phyloP scores from a whole-genome alignment of 2,113 vertebrate genomes.

The Lophotis ruficrista region DNA sequence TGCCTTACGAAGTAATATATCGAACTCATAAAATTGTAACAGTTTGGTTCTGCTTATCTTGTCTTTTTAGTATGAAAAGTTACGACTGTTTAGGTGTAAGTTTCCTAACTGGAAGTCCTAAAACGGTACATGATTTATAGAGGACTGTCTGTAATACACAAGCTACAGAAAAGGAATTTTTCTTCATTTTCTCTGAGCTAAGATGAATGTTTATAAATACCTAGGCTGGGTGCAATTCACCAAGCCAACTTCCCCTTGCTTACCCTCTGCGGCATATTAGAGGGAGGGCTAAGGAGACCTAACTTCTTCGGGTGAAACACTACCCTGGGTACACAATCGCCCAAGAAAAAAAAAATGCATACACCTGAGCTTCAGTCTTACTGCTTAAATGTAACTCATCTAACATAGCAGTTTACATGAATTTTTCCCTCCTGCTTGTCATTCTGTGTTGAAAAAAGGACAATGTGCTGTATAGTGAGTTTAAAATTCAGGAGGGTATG shows the following conservation, averaged over 20 bases:
- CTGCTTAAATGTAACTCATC: background rate
- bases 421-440: background rate
- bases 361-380: background rate
- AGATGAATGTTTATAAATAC: background rate
- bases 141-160: background rate
- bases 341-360: background rate
- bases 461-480: background rate
- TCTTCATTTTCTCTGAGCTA: background rate
- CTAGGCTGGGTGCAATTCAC: background rate
- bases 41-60: background rate
- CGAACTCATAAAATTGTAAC: background rate
- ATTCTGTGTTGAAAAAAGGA: background rate
- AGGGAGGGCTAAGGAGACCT: background rate
- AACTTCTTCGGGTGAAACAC: background rate
- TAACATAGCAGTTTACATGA: background rate
- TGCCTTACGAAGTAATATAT: background rate
- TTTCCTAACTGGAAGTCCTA: background rate
- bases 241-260: background rate
- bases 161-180: background rate
- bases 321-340: background rate
- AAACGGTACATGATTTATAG: background rate
- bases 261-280: background rate
- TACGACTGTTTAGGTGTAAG: background rate
- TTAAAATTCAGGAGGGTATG: background rate
- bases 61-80: background rate